phyloP scores from a whole-genome alignment of 2,113 vertebrate species.

The Tricholaema leucomelas region DNA sequence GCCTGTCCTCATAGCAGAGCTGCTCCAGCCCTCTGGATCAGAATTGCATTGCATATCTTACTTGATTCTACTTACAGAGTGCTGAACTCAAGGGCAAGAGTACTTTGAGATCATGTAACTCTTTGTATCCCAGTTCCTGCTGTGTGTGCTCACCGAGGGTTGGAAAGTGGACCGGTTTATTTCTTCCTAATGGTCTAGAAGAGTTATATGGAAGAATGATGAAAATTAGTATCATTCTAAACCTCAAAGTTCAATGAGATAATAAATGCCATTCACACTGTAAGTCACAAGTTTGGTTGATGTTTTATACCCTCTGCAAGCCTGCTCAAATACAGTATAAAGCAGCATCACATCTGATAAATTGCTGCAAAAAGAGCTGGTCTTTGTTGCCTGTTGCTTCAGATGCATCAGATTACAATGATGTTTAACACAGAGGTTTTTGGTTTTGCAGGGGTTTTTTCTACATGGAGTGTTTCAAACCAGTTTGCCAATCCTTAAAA shows the following conservation, averaged over 20 bases:
- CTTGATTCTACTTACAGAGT: not conserved
- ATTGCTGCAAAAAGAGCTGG: not conserved
- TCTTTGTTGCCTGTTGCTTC: not conserved
- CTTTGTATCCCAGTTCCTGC: not conserved
- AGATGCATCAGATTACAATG: not conserved
- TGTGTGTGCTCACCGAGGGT: not conserved
- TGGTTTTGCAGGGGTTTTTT: not conserved
- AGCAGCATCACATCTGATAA: not conserved
- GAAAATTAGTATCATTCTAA: not conserved
- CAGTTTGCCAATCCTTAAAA: constrained; percentile 46
- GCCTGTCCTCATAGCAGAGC: no score
- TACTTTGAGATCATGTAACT: not conserved
- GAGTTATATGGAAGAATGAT: not conserved
- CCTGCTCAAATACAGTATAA: not conserved
- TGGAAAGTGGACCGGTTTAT: not conserved
- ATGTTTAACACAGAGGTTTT: not conserved
- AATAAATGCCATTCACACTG: not conserved
- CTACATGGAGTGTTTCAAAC: not conserved
- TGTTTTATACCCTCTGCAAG: not conserved
- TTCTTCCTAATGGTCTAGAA: not conserved
- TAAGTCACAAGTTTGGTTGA: not conserved
- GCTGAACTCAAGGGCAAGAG: not conserved
- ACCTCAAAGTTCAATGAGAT: not conserved
- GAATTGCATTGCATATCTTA: not conserved
- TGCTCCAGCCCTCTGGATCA: no score